Evolutionary conservation across 2,888 invertebrate species (phyloP).

Genomic region (Epirrhoe tristata): DNA sequence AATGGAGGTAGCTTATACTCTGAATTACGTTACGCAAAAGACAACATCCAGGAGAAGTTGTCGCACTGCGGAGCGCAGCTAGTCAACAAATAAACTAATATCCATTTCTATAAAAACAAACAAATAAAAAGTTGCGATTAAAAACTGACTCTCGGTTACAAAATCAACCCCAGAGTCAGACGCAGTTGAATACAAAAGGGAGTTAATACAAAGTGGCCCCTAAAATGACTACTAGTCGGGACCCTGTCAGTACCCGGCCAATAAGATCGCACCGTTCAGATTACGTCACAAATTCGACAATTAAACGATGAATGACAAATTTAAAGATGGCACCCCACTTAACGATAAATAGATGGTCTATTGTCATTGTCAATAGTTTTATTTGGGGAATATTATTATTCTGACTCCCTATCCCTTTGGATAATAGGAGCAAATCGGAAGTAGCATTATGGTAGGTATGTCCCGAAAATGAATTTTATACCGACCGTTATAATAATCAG

Average conservation of each 20-base stretch:
- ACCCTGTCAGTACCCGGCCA: slow-evolving; percentile 51
- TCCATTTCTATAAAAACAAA: slow-evolving; percentile 42
- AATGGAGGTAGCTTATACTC: too few species aligned
- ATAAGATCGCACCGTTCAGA: slow-evolving; percentile 53
- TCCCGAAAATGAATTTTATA: background rate
- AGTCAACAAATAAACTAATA: too few species aligned
- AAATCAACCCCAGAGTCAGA: slow-evolving; percentile 79
- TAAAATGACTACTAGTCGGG: slow-evolving; percentile 54
- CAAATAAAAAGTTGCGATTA: slow-evolving; percentile 60
- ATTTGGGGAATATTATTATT: slow-evolving; percentile 14
- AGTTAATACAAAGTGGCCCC: slow-evolving; percentile 81
- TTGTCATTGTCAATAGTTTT: slow-evolving; percentile 40
- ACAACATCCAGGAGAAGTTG: too few species aligned
- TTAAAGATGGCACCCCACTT: slow-evolving; percentile 76
- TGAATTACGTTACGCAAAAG: too few species aligned
- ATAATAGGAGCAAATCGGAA: background rate
- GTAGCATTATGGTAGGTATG: background rate
- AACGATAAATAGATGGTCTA: slow-evolving; percentile 41
- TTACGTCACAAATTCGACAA: slow-evolving; percentile 63
- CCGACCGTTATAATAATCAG: background rate
- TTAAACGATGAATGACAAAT: slow-evolving; percentile 61
- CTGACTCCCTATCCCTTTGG: background rate
- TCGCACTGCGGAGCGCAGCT: too few species aligned
- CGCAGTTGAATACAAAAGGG: slow-evolving; percentile 69
- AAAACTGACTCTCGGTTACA: slow-evolving; percentile 75